phyloP scores from a whole-genome alignment of 1,140 invertebrate genomes.

The Theocolax elegans region DNA sequence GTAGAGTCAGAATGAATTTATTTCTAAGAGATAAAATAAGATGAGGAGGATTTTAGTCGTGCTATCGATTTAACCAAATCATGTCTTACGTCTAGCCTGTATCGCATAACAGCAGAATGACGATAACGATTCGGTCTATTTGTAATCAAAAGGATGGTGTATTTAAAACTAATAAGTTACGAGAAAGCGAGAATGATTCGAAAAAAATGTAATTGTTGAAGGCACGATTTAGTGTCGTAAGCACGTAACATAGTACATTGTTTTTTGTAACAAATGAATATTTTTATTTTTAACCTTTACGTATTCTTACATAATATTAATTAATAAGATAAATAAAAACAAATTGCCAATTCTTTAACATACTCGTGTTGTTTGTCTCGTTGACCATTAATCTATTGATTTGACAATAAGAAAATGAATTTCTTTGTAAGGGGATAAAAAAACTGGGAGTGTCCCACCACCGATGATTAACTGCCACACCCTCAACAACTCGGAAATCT shows the following conservation, averaged over 20 bases:
- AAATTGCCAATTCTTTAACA: conserved; percentile 20
- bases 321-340: conserved; percentile 55
- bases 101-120: conserved; percentile 16
- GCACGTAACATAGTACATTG: conserved; percentile 48
- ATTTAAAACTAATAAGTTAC: conserved; percentile 19
- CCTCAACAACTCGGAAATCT: not conserved
- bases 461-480: conserved; percentile 35
- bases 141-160: conserved; percentile 18
- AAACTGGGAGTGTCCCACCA: conserved; percentile 21
- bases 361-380: not conserved
- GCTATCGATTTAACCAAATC: conserved; percentile 25
- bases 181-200: conserved; percentile 19
- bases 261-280: conserved; percentile 56
- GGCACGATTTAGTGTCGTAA: conserved; percentile 42
- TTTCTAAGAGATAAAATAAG: not conserved
- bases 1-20: not conserved
- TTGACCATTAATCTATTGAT: conserved; percentile 10
- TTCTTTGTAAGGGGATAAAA: not conserved
- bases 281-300: conserved; percentile 54
- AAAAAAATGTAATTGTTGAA: conserved; percentile 37
- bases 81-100: conserved; percentile 28
- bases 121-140: not conserved
- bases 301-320: conserved; percentile 49
- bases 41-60: not conserved
- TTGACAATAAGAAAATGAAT: conserved; percentile 5